Evolutionary conservation across 2,797 vertebrate genomes (phyloP).

Genomic region (Staurois parvus): DNA sequence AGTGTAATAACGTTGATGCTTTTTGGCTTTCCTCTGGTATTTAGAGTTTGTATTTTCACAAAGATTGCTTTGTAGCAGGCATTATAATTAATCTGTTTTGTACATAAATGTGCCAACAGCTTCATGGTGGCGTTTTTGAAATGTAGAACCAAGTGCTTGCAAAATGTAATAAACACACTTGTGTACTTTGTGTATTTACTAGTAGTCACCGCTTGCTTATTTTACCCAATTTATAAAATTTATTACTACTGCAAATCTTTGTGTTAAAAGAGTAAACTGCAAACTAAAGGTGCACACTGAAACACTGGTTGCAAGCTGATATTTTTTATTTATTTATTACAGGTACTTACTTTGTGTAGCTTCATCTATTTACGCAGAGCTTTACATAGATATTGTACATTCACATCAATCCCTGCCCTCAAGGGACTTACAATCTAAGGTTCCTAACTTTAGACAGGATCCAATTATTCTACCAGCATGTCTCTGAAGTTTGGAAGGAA

Average conservation of each 20-base stretch:
- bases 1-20: conserved; percentile 89
- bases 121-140: conserved; percentile 98
- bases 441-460: too few species aligned
- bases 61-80: conserved; percentile 96
- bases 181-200: conserved; percentile 93
- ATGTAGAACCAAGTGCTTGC: conserved; percentile 99
- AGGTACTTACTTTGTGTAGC: too few species aligned
- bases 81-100: conserved; percentile 97
- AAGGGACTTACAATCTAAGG: too few species aligned
- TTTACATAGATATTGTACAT: too few species aligned
- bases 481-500: too few species aligned
- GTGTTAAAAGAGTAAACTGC: not conserved
- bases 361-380: too few species aligned
- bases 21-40: conserved; percentile 88
- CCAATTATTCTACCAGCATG: too few species aligned
- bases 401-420: too few species aligned
- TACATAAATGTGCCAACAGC: conserved; percentile 99
- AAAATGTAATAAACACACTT: conserved; percentile 96
- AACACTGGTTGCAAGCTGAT: too few species aligned
- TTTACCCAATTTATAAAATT: conserved; percentile 1
- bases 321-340: too few species aligned
- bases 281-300: too few species aligned
- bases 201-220: conserved; percentile 66
- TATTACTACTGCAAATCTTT: not conserved
- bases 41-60: conserved; percentile 98